Conservation (phyloP, 2,113 vertebrate genomes). For the Pangasianodon gigas region DNA sequence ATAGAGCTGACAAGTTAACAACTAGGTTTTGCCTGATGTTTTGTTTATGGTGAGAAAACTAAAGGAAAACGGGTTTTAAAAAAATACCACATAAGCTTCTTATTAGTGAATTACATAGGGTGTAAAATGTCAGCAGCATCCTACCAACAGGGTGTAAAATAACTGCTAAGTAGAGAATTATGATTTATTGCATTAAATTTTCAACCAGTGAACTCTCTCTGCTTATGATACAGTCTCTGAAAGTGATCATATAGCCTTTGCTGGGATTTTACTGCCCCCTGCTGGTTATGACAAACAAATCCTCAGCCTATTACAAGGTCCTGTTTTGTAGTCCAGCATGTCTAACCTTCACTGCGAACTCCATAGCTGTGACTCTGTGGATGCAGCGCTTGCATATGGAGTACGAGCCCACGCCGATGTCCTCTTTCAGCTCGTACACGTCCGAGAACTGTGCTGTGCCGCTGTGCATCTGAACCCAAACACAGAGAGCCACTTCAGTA, state of each 20-base stretch:
- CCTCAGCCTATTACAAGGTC: background rate
- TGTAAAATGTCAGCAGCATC: background rate
- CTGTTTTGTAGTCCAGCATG: background rate
- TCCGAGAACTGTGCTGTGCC: slow-evolving; percentile 86
- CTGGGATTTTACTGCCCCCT: slow-evolving; percentile 65
- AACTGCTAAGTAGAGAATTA: background rate
- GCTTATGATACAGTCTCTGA: background rate
- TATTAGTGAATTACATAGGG: background rate
- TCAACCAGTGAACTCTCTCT: background rate
- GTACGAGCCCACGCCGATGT: slow-evolving; percentile 96
- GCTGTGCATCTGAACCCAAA: slow-evolving; percentile 79
- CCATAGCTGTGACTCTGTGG: slow-evolving; percentile 85
- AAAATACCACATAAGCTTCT: background rate
- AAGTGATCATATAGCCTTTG: background rate
- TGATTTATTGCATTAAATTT: background rate
- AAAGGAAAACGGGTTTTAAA: background rate
- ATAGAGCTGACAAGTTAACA: too few species aligned
- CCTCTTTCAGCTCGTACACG: slow-evolving; percentile 91
- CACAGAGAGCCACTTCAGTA: background rate
- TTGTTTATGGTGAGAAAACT: background rate
- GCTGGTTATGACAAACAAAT: slow-evolving; percentile 50
- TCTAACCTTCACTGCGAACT: slow-evolving; percentile 95
- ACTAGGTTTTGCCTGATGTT: background rate
- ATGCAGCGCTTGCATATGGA: slow-evolving; percentile 95
- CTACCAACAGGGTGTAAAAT: background rate